Evolutionary conservation across 1,140 invertebrate genomes (phyloP).

Genomic region (honey bee (Apis mellifera)): Amel_HAv3.1 CM009936.2:14198501-14199000

Average conservation of each 20-base stretch:
- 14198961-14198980: background rate
- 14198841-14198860: background rate
- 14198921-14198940: background rate
- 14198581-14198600: background rate
- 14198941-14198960: background rate
- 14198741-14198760: background rate
- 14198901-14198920: conserved; percentile 7
- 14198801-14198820: background rate
- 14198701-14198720: background rate
- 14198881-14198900: conserved; percentile 15
- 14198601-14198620: background rate
- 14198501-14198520: background rate
- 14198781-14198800: background rate
- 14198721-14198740: conserved; percentile 12
- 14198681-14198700: background rate
- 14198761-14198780: background rate
- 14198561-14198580: background rate
- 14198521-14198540: background rate
- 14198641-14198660: background rate
- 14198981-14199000: too few species aligned
- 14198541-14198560: background rate
- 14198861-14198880: conserved; percentile 19
- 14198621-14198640: background rate
- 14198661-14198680: background rate
- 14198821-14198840: conserved; percentile 27